Evolutionary conservation across 2,888 invertebrate genomes (phyloP).

Genomic region (Frankliniella fusca): DNA sequence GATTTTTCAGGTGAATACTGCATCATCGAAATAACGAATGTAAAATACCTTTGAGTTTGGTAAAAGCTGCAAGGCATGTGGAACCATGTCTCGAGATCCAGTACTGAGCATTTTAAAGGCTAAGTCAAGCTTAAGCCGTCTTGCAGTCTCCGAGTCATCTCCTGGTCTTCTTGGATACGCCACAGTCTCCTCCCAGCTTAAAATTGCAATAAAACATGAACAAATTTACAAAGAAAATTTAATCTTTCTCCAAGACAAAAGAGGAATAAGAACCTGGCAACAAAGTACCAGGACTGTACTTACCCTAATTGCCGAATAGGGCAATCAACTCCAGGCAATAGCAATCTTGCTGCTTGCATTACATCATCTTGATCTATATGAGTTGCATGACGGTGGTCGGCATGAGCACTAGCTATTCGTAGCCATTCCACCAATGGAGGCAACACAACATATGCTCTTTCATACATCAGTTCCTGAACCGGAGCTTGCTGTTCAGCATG

Average conservation of each 20-base stretch:
- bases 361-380: conserved; percentile 81
- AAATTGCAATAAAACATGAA: neutral
- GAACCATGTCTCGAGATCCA: conserved; percentile 73
- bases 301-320: conserved; percentile 73
- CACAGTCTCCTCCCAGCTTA: conserved; percentile 55
- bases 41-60: conserved; percentile 59
- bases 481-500: conserved; percentile 65
- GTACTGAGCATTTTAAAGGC: conserved; percentile 77
- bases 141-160: conserved; percentile 56
- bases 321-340: conserved; percentile 85
- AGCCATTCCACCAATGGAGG: conserved; percentile 91
- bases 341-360: conserved; percentile 77
- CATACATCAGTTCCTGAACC: conserved; percentile 74
- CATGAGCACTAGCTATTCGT: conserved; percentile 75
- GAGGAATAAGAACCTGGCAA: neutral
- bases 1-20: too few relatives aligned
- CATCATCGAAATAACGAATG: neutral
- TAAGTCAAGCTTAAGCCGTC: conserved; percentile 64
- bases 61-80: conserved; percentile 70
- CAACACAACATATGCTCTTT: conserved; percentile 79
- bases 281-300: neutral
- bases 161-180: conserved; percentile 48
- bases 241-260: neutral
- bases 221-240: neutral
- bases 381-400: conserved; percentile 71